Percentiles rank a stretch among this genome's conserved stretches.
Evolutionary conservation across 2,888 invertebrate species (phyloP).

Genomic region (Sialis fuliginosa): DNA sequence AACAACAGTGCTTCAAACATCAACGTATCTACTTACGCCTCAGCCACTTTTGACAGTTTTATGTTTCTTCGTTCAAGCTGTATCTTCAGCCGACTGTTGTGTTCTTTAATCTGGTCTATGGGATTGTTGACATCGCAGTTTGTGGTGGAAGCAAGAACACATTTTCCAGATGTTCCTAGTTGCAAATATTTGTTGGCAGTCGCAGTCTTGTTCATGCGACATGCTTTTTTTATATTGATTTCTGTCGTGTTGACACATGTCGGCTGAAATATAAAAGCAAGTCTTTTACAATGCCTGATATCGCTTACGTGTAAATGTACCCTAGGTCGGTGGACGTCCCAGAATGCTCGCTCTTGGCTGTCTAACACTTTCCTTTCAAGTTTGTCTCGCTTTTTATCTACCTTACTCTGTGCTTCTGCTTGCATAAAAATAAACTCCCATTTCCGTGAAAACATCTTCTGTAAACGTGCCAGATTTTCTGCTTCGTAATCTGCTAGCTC

Average conservation of each 20-base stretch:
- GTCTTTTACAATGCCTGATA: neutral
- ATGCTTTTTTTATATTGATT: slow-evolving; percentile 93
- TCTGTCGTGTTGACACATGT: slow-evolving; percentile 99
- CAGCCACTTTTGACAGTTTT: slow-evolving; percentile 84
- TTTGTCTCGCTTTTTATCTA: slow-evolving; percentile 97
- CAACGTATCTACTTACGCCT: slow-evolving; percentile 50
- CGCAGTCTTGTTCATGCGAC: slow-evolving; percentile 38
- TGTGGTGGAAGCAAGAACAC: slow-evolving; percentile 34
- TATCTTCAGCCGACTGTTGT: slow-evolving; percentile 57
- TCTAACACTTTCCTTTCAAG: slow-evolving; percentile 94
- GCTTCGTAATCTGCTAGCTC: slow-evolving; percentile 98
- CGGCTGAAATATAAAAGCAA: slow-evolving; percentile 41
- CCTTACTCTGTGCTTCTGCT: slow-evolving; percentile 80
- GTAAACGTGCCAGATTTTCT: slow-evolving; percentile 88
- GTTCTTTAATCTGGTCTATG: slow-evolving; percentile 33
- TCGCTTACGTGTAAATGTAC: slow-evolving; percentile 29
- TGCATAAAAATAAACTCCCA: slow-evolving; percentile 99
- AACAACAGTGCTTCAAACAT: slow-evolving; percentile 1
- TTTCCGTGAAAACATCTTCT: slow-evolving; percentile 98
- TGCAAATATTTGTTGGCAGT: slow-evolving; percentile 24
- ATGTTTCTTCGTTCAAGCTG: slow-evolving; percentile 75
- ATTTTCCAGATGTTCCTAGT: slow-evolving; percentile 30
- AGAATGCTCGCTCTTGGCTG: slow-evolving; percentile 97
- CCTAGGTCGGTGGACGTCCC: slow-evolving; percentile 99
- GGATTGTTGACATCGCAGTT: slow-evolving; percentile 19